Conservation (phyloP, 2,888 invertebrate genomes). For the Leptura quadrifasciata region DNA sequence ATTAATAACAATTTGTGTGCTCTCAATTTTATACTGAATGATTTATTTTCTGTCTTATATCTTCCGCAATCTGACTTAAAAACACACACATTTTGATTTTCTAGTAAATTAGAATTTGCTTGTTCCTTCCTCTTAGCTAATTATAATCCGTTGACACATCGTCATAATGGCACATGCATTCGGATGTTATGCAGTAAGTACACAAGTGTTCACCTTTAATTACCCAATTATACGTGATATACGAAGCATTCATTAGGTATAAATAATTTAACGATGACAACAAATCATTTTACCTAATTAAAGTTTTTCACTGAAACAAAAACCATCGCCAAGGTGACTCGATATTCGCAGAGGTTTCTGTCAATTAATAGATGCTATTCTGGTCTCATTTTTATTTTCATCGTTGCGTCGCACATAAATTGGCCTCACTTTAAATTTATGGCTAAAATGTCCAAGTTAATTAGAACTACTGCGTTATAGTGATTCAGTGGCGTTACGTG, state of each 20-base stretch:
- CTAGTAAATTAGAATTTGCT: no score
- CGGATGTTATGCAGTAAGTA: background rate
- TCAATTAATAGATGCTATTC: slow-evolving; percentile 69
- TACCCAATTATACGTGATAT: slow-evolving; percentile 12
- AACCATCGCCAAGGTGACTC: slow-evolving; percentile 45
- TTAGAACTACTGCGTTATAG: slow-evolving; percentile 67
- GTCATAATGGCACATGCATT: background rate
- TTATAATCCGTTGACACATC: background rate
- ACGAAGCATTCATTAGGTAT: slow-evolving; percentile 24
- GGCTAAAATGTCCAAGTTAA: slow-evolving; percentile 69
- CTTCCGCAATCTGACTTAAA: background rate
- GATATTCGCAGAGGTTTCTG: slow-evolving; percentile 51
- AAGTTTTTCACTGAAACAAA: slow-evolving; percentile 40
- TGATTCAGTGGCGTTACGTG: slow-evolving; percentile 55
- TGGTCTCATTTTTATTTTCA: slow-evolving; percentile 67
- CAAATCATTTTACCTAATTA: slow-evolving; percentile 46
- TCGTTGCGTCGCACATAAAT: slow-evolving; percentile 66
- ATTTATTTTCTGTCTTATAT: background rate
- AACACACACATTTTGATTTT: background rate
- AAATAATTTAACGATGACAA: slow-evolving; percentile 41
- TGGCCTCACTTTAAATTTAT: slow-evolving; percentile 68
- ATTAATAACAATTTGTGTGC: background rate
- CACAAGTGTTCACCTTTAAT: slow-evolving; percentile 5
- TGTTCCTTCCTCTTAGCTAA: no score
- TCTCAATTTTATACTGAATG: background rate